Base-by-base conservation (phyloP, 1,140 invertebrate genomes). In the Drosophila grimshawi region DNA sequence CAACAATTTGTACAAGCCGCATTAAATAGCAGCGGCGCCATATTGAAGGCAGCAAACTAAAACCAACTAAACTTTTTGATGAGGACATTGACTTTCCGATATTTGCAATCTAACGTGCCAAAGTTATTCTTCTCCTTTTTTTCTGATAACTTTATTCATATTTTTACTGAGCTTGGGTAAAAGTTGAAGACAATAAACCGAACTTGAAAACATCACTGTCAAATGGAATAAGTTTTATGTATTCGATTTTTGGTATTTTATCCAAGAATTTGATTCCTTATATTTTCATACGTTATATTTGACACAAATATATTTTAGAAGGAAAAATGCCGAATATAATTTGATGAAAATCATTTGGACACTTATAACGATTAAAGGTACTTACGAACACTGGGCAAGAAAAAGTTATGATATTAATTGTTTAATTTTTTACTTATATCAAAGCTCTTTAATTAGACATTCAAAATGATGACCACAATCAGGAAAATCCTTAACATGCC, bases 51-150 rank as follows among this genome's bases (percentile, higher is more conserved):
- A 32, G 8, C 33, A 7, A 70, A 56, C 67, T 55, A 64, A 41
- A 53, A 27, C 2, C 39, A 57, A 62, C 53, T 33, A 49, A 49
- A 63, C 63, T 39, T 69, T 69, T 62, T 30, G 51, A 55, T 55
- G 51, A 59, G 55, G 53, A 10, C 55, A 72, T 27, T 56, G 69
- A 72, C 37, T 59, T 60, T 37, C 53, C 61, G 57, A 65, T 64
- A 57, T 62, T 65, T 59, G 35, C 37, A 10, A 41, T 41, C 56
- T 41, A 52, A 53, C 52, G 10, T 61, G 53, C 48, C 1, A 45
- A 52, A 61, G 43, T 68, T 62, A 4, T 52, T 11, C 27, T 27
- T 5, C 3, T 49, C 27, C 8, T 5, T 27, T 10, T 27, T 10
- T 48, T 49, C 4, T 49, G 29, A 4, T 27, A 10, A 49, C 8